Base-by-base conservation (phyloP, 1,140 invertebrate genomes). In the Zaprionus capensis region DNA sequence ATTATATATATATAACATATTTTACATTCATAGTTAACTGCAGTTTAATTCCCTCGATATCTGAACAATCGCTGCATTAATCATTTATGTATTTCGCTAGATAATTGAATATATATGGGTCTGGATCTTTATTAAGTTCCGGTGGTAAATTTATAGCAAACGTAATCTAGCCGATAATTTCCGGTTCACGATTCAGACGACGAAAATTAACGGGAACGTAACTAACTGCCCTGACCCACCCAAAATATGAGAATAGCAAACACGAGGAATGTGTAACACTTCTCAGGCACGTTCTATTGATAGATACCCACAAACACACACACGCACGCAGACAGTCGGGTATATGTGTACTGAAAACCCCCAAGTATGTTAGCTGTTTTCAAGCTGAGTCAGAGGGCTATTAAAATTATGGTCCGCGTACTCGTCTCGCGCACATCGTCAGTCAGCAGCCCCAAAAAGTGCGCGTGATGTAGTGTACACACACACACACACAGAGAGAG, bases 151-250 rank as follows among this genome's bases (percentile, higher is more conserved):
- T 34, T 34, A 34, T 34, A 34, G 38, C 38, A 5, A 15, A n/a
- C 38, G 15, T 15, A 15, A 41, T 41, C 38, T n/a, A 2, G 15
- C 1, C 38, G n/a, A n/a, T 15, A 15, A 41, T 62, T 69, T 69
- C 57, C 57, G 57, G 44, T 53, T 62, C 20, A 24, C 38, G 15
- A 63, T 26, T n/a, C 5, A 24, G 7, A 14, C 22, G 5, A 7
- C 38, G 38, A n/a, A 6, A 41, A 41, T n/a, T 2, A 44, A n/a
- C 15, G 41, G 15, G 41, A 44, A 44, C 5, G 2, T 17, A 17
- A 20, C 22, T 56, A 46, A 51, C 41, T 71, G 59, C 59, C 56
- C 61, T 73, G 65, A 41, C 64, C 64, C 51, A 65, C 68, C 49
- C 55, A 53, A 61, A 51, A 49, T 9, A 34, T 34, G 0, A 34